Evolutionary conservation across 2,113 vertebrate species (phyloP).

Genomic region (Dendrocopos noguchii): DNA sequence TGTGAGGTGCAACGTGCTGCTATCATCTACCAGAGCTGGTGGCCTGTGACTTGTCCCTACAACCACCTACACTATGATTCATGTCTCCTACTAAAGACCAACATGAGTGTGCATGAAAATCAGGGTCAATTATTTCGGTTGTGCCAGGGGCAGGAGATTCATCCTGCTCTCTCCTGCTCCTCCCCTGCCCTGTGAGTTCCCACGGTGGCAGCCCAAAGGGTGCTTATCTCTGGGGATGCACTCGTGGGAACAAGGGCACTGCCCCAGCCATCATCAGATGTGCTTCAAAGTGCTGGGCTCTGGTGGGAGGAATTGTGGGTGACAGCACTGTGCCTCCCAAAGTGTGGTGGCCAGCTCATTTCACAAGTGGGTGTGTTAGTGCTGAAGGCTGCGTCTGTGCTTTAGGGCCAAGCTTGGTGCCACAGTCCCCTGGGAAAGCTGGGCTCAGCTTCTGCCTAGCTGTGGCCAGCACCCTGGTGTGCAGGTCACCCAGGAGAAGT

Average conservation of each 20-base stretch:
- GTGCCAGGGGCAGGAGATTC: neutral
- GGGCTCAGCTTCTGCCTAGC: neutral
- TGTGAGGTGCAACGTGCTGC: fast-evolving
- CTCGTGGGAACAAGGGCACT: neutral
- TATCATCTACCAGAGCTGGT: neutral
- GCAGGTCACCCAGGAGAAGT: neutral
- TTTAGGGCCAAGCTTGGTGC: neutral
- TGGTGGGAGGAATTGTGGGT: neutral
- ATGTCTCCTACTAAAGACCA: neutral
- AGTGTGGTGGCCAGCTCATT: fast-evolving
- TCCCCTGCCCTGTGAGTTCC: neutral
- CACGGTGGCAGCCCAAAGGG: neutral
- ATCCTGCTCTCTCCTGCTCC: neutral
- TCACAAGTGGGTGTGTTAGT: neutral
- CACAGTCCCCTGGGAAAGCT: neutral
- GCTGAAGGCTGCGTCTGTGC: fast-evolving
- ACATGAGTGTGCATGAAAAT: neutral
- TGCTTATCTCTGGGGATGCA: neutral
- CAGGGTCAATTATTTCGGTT: neutral
- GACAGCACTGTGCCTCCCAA: neutral
- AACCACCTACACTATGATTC: neutral
- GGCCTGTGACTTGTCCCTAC: neutral
- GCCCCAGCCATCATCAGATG: neutral
- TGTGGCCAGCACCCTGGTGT: neutral
- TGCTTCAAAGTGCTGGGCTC: neutral